Conservation (phyloP, 2,797 vertebrate genomes). For the Lagocephalus sceleratus region DNA sequence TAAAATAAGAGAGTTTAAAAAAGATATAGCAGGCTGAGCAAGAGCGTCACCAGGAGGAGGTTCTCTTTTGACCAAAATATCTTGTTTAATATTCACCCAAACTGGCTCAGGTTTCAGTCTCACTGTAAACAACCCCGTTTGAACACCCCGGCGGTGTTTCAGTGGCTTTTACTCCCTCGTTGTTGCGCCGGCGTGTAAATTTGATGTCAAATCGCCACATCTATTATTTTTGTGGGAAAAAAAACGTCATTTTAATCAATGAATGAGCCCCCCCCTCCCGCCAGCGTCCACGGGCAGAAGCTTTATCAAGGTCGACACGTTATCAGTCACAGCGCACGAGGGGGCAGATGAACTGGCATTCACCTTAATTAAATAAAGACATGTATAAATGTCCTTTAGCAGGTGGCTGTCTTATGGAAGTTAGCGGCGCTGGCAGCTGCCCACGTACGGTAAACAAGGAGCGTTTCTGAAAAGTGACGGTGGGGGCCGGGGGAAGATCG, state of each 20-base stretch:
- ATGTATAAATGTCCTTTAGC: conserved; percentile 81
- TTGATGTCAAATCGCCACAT: neutral
- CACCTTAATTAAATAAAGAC: conserved; percentile 84
- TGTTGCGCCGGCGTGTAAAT: neutral
- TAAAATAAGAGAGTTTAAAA: neutral
- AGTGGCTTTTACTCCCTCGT: neutral
- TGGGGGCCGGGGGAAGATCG: conserved; percentile 50
- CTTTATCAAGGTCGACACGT: conserved; percentile 76
- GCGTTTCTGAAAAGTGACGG: conserved; percentile 73
- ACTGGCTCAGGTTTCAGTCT: conserved; percentile 32
- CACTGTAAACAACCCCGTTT: conserved; percentile 19
- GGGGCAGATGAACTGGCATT: conserved; percentile 75
- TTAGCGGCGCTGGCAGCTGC: conserved; percentile 79
- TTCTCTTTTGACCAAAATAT: conserved; percentile 12
- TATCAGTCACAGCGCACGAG: conserved; percentile 73
- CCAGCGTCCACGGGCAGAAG: conserved; percentile 48
- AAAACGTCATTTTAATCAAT: conserved; percentile 48
- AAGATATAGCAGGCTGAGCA: conserved; percentile 5
- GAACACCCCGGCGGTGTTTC: conserved; percentile 5
- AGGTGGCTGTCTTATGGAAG: conserved; percentile 77
- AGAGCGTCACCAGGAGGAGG: conserved; percentile 7
- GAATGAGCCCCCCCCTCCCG: conserved; percentile 29
- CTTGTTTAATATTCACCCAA: conserved; percentile 37
- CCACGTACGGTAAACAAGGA: conserved; percentile 76
- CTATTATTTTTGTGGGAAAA: conserved; percentile 1